Evolutionary conservation across 2,888 invertebrate species (phyloP), one percentile per base, ranked within the genome.

Genomic region (Sialis fuliginosa): DNA sequence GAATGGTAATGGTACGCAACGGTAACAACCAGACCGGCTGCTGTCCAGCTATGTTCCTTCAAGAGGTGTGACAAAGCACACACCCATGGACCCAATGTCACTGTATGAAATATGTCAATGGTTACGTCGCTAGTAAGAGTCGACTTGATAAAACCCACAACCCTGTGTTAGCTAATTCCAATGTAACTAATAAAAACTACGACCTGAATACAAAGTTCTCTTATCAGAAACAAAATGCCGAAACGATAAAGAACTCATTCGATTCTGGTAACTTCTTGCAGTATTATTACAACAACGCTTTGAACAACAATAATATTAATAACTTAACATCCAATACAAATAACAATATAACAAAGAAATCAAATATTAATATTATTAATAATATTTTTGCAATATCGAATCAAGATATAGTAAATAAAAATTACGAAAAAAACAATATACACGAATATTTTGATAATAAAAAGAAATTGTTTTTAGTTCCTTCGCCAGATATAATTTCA

Each of bases 31-130:
- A 88, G 55, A 89, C 91, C 66, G 90, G 88, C 49, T 81, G 88
- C 54, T 95, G 93, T 66, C 93, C 93, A n/a, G 67, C 89, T 39
- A 91, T 90, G 65, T 95, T 90, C 62, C 75, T 95, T 51, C 88
- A 90, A 70, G 92, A 93, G 70, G 89, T 91, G 82, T 90, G 89
- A 89, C 87, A 75, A 64, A 74, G 71, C 57, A 60, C 54, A 30
- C 13, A n/a, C 6, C 10, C 31, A 32, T n/a, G 39, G 8, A 9
- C 2, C 10, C 22, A 39, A 6, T 10, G 47, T 35, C 34, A 47
- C 30, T 47, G 42, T 35, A 10, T 47, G 31, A 47, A 47, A 31
- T 39, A 42, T 34, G 30, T 35, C 30, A 42, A 47, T 12, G 35
- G 37, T 34, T 34, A 35, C n/a, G 35, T 13, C 9, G 42, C 42